These are phyloP conservation scores for Macropus fuliginosus DNA, from an alignment of 2,797 vertebrate genomes.

Conservation along the genomic window DNA sequence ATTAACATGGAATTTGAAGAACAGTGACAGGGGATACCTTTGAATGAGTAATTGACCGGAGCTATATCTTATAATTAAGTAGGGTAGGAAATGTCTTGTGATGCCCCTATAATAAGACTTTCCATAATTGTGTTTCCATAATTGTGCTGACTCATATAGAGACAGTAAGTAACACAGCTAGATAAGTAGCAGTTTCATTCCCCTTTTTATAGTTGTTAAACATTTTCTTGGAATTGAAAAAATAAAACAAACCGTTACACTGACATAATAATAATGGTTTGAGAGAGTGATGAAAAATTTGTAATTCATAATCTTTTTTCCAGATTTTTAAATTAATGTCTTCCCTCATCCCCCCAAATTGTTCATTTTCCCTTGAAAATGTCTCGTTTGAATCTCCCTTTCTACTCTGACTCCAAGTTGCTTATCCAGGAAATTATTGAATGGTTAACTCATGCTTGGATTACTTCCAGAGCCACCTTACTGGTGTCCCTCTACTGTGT, in stretches of 20 bases:
- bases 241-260: neutral
- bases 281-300: neutral
- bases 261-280: neutral
- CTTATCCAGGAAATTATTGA: neutral
- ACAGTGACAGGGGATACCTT: neutral
- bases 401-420: neutral
- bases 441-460: neutral
- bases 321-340: neutral
- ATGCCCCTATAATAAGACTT: neutral
- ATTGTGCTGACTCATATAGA: neutral
- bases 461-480: neutral
- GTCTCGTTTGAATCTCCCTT: neutral
- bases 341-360: neutral
- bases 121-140: neutral
- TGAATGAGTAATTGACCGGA: neutral
- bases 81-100: neutral
- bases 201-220: neutral
- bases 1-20: neutral
- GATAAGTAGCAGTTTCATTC: neutral
- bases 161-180: neutral
- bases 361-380: neutral
- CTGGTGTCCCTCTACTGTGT: neutral
- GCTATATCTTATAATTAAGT: neutral
- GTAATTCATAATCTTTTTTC: neutral
- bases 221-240: neutral